Conservation (phyloP, 2,888 invertebrate species). For the Oscheius sp. region DNA sequence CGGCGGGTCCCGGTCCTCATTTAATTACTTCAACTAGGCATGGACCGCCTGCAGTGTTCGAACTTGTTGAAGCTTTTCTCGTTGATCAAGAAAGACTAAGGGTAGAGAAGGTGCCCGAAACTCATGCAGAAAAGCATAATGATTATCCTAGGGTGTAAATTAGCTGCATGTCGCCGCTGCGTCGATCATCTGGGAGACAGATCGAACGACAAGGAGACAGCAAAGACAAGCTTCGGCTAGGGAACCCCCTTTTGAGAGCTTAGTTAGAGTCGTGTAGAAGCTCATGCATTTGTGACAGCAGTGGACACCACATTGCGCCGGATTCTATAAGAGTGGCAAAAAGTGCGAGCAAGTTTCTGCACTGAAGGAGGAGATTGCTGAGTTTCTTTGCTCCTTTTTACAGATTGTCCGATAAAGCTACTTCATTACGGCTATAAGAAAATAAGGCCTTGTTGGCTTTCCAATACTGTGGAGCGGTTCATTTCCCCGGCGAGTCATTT, state of each 20-base stretch:
- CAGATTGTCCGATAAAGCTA: too few relatives aligned
- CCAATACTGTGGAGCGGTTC: not conserved
- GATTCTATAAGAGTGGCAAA: slow-evolving; percentile 23
- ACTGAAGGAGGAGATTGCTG: too few relatives aligned
- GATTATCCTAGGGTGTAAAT: slow-evolving; percentile 17
- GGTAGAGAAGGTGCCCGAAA: not conserved
- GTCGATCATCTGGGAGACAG: slow-evolving; percentile 20
- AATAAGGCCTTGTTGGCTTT: slow-evolving; percentile 5
- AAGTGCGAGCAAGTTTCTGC: not conserved
- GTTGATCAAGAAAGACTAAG: too few relatives aligned
- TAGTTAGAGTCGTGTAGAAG: slow-evolving; percentile 27
- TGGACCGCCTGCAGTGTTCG: slow-evolving; percentile 22
- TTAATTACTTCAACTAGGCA: slow-evolving; percentile 36
- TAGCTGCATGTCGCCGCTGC: slow-evolving; percentile 26
- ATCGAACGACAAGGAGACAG: slow-evolving; percentile 15
- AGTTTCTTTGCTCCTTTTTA: too few relatives aligned
- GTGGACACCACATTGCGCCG: slow-evolving; percentile 13
- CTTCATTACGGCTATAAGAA: slow-evolving; percentile 8
- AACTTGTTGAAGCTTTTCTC: not conserved
- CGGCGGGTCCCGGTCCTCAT: slow-evolving; percentile 35
- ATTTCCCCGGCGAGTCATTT: slow-evolving; percentile 24
- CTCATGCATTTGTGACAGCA: slow-evolving; percentile 31
- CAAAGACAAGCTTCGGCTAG: not conserved
- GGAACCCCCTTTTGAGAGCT: slow-evolving; percentile 6
- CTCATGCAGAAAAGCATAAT: slow-evolving; percentile 20